A percentile compares a stretch with the other conserved stretches of the same genome.
Conservation (phyloP, 2,797 vertebrate species). For the Octomys mimax region DNA sequence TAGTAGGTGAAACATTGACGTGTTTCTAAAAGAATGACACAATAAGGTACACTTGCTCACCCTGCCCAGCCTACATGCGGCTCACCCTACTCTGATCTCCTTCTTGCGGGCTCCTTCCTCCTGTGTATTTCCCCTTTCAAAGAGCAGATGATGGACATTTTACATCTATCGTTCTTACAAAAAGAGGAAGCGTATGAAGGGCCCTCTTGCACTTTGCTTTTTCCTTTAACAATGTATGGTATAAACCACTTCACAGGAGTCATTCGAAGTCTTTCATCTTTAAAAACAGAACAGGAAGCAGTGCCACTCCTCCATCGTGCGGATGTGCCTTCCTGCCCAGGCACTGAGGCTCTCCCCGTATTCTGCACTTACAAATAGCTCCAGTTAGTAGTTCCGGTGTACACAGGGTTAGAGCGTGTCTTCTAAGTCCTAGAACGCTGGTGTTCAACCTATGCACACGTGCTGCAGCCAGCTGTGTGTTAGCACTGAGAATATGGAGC, state of each 20-base stretch:
- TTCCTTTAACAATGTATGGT: not conserved
- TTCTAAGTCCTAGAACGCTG: not conserved
- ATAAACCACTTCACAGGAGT: not conserved
- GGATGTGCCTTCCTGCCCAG: not conserved
- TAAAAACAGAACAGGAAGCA: not conserved
- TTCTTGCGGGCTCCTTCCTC: not conserved
- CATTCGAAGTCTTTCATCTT: not conserved
- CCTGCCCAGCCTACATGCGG: fast-evolving
- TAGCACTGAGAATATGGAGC: not conserved
- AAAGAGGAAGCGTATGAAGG: not conserved
- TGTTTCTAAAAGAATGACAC: not conserved
- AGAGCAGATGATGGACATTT: not conserved
- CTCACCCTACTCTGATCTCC: not conserved
- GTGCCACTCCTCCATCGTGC: not conserved
- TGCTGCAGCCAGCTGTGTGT: not conserved
- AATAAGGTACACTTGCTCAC: no score
- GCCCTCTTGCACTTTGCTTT: not conserved
- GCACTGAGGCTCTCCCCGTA: not conserved
- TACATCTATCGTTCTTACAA: not conserved
- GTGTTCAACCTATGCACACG: not conserved
- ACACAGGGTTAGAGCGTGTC: not conserved
- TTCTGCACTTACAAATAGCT: not conserved
- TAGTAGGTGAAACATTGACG: not conserved
- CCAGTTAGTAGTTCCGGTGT: not conserved
- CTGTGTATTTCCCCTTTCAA: not conserved